Base-by-base conservation (phyloP, 2,113 vertebrate species). In the Sorex fumeus region DNA sequence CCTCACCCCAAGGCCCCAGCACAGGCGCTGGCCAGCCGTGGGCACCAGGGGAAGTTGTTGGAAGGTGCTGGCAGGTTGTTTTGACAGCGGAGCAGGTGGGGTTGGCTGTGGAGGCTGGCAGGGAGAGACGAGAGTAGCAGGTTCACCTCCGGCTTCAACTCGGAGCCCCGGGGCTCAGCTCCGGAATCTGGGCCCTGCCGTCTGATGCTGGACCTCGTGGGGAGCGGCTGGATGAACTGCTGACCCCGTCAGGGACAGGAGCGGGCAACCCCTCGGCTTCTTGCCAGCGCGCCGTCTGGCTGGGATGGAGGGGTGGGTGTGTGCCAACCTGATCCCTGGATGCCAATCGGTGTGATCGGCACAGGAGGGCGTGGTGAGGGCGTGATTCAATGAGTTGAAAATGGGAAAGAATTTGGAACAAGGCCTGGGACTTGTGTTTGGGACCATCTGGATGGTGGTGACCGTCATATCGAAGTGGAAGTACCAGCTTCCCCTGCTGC, bases 11-110 rank as follows among this genome's bases (percentile, higher is more conserved):
- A 32, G 71, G 74, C 57, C 3, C 0, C 2, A 23, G 53, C 12
- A 34, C 30, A 32, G 74, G 23, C 0, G 0, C 43, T 3, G 0
- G 53, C 47, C 11, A 64, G 40, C 1, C 4, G 7, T 4, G 0
- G 3, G 23, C 72, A 5, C 1, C 16, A 4, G 8, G 1, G 21
- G 75, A 21, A 43, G 84, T 5, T 32, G 30, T 18, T 16, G 18
- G 16, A 8, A 71, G 19, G 69, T 32, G 6, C 32, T 34, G 18
- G 4, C 32, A 27, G 16, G 23, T 2, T 40, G 71, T 84, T 74
- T 15, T 4, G 45, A 77, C 1, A 21, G 53, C 71, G 19, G 23
- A 32, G 50, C 13, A 70, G 50, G 32, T 4, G 19, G 36, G 53
- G 30, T 0, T 77, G 89, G 81, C 84, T 64, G 43, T 0, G 12